These are phyloP conservation scores for Morone saxatilis DNA, from an alignment of 2,113 vertebrate genomes.

Conservation along the genomic window DNA sequence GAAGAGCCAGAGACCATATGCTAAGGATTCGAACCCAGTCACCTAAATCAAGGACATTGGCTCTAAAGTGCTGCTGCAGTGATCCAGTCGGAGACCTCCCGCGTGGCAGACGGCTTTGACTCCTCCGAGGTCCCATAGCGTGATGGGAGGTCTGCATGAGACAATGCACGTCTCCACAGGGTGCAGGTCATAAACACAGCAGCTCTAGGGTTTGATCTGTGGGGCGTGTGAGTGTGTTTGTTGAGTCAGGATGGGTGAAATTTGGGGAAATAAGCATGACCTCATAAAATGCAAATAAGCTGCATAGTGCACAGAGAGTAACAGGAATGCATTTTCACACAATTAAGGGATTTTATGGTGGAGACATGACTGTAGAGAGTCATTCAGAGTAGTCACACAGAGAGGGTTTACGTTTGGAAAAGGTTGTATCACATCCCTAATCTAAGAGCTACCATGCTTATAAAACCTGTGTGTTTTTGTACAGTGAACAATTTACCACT, in stretches of 20 bases:
- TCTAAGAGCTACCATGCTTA: too few relatives aligned
- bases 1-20: neutral
- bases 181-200: constrained; percentile 44
- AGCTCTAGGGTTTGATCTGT: neutral
- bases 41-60: neutral
- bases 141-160: constrained; percentile 22
- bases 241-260: constrained; percentile 5
- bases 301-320: constrained; percentile 1
- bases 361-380: neutral
- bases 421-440: neutral
- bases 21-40: constrained; percentile 8
- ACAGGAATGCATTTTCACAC: constrained; percentile 2
- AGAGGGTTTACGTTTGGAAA: neutral
- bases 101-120: constrained; percentile 19
- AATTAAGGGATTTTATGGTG: neutral
- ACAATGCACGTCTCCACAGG: constrained; percentile 34
- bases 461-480: too few relatives aligned
- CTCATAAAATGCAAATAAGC: constrained; percentile 31
- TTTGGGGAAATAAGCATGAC: neutral
- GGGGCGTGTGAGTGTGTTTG: constrained; percentile 14
- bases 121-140: constrained; percentile 1
- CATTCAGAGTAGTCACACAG: neutral
- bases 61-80: neutral
- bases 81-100: constrained; percentile 1
- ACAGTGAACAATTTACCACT: too few relatives aligned